Conservation (phyloP, 2,888 invertebrate genomes). For the Trissoscelio sp. region DNA sequence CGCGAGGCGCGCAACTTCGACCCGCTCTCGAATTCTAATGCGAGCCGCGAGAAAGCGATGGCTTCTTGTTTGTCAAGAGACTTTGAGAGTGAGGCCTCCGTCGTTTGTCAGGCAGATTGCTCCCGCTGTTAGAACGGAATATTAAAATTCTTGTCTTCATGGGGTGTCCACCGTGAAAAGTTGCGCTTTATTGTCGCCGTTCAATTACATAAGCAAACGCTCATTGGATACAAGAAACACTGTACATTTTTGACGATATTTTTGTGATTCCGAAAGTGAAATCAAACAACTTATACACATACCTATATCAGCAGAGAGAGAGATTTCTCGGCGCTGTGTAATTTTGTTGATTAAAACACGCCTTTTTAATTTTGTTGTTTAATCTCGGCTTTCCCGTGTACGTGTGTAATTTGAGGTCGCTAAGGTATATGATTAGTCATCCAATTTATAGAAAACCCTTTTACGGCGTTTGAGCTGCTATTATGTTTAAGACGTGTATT, state of each 20-base stretch:
- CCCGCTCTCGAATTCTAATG: conserved; percentile 52
- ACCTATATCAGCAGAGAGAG: background rate
- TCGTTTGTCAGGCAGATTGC: conserved; percentile 79
- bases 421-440: conserved; percentile 58
- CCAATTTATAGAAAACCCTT: conserved; percentile 55
- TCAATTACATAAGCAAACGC: conserved; percentile 32
- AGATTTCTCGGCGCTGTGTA: conserved; percentile 30
- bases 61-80: conserved; percentile 79
- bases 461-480: conserved; percentile 20
- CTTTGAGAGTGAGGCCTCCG: conserved; percentile 75
- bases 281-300: no score
- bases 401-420: conserved; percentile 50
- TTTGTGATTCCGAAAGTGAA: conserved; percentile 29
- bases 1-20: conserved; percentile 45
- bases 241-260: conserved; percentile 12
- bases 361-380: conserved; percentile 58
- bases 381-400: conserved; percentile 42
- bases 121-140: conserved; percentile 73
- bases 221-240: background rate
- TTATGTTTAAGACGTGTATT: conserved; percentile 46
- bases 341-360: conserved; percentile 61
- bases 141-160: conserved; percentile 76
- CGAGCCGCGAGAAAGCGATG: conserved; percentile 74
- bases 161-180: conserved; percentile 30
- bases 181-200: conserved; percentile 28